Percentiles rank a stretch among this genome's conserved stretches.
phyloP scores from a whole-genome alignment of 2,113 vertebrate genomes.

The Gambusia holbrooki region DNA sequence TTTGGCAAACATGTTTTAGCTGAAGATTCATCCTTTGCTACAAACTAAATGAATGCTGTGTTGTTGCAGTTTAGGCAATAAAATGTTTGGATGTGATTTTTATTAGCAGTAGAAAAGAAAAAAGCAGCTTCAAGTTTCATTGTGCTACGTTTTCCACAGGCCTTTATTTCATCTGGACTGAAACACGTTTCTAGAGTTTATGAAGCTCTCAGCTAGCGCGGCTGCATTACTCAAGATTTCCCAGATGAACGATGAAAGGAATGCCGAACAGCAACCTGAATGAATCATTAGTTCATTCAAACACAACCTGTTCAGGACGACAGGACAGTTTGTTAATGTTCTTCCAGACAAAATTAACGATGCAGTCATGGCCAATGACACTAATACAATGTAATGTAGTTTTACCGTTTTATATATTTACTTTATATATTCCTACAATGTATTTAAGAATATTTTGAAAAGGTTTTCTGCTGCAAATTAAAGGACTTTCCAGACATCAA shows the following conservation, averaged over 20 bases:
- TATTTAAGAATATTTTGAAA: not conserved
- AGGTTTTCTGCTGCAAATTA: not conserved
- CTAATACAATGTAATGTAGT: no score
- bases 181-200: not conserved
- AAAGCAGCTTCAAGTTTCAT: not conserved
- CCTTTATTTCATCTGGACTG: not conserved
- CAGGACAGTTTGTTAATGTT: not conserved
- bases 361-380: not conserved
- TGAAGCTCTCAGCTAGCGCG: not conserved
- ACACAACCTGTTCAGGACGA: not conserved
- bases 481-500: no score
- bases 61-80: no score
- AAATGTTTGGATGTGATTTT: no score
- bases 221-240: constrained; percentile 2
- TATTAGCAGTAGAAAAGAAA: not conserved
- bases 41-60: no score
- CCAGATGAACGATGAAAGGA: constrained; percentile 5
- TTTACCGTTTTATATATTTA: not conserved
- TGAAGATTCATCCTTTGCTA: no score
- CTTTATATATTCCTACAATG: not conserved
- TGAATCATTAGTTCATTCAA: constrained; percentile 6
- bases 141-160: no score
- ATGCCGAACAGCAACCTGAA: constrained; percentile 7
- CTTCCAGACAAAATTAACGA: not conserved
- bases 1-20: no score